Evolutionary conservation across 2,113 vertebrate species (phyloP), one percentile per base, ranked within the genome.

Genomic region (Hippolais icterina): DNA sequence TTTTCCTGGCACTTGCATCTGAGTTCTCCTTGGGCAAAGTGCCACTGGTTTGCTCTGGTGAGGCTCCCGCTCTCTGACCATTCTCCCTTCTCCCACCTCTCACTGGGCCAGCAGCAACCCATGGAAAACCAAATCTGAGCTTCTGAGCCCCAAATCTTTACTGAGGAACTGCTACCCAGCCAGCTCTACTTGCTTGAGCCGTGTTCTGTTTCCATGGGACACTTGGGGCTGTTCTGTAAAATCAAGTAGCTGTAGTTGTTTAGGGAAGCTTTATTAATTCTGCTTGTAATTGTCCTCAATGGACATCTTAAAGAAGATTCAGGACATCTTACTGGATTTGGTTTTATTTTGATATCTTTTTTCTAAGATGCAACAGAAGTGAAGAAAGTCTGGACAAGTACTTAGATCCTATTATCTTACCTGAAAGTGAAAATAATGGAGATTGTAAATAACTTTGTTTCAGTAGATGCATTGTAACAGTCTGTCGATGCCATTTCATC

Each of bases 81-180:
- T 19, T 72, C 61, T 15, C 49, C 27, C 24, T 80, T 69, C 33
- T 89, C 39, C 47, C 29, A 64, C 25, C 20, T 81, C 33, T 69
- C 1, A 0, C 29, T 3, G 2, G 33, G 18, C 53, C 0, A 0
- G 72, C 25, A 80, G 23, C 63, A 87, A 5, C 7, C 23, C 2
- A 0, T 37, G 41, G 22, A 70, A 85, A 94, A 46, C 23, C 37
- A 86, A 10, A 60, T 44, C 19, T 60, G 72, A 68, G 44, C 23
- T 18, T 86, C 15, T 46, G 46, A 68, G 53, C 23, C 33, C 47
- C 39, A 64, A 24, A 37, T 52, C 28, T 80, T 72, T 42, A 16
- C 29, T 60, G 53, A 78, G 68, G 54, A 91, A 5, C 29, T 49
- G 23, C 42, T 71, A 5, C 28, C 31, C 64, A 65, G 46, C 29